A percentile compares a stretch with the other conserved stretches of the same genome.
These are phyloP conservation scores for Hydrotaea cyrtoneurina DNA, from an alignment of 2,888 invertebrate species.

Conservation along the genomic window DNA sequence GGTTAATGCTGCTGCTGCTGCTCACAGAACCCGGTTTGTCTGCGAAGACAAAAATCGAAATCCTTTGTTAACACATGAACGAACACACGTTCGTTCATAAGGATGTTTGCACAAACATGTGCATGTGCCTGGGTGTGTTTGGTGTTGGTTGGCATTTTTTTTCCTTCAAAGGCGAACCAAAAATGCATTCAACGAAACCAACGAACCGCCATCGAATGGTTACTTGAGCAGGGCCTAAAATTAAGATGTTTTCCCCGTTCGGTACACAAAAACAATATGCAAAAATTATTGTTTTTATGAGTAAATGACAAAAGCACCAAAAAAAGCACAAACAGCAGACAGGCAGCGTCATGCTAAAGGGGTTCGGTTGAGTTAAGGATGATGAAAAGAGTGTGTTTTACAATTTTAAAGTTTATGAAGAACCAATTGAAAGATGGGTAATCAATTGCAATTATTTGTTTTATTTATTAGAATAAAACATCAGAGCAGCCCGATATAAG, in stretches of 20 bases:
- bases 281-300: constrained; percentile 68
- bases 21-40: constrained; percentile 27
- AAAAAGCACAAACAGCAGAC: constrained; percentile 24
- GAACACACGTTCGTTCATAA: not conserved
- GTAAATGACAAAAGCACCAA: constrained; percentile 59
- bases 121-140: not conserved
- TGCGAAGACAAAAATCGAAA: not conserved
- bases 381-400: too few species aligned
- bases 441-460: too few species aligned
- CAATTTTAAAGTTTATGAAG: too few species aligned
- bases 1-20: too few species aligned
- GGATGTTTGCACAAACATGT: not conserved
- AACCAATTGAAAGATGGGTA: too few species aligned
- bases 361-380: not conserved
- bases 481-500: too few species aligned
- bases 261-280: constrained; percentile 68
- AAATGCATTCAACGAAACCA: constrained; percentile 32
- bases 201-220: constrained; percentile 37
- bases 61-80: constrained; percentile 30
- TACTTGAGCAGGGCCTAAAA: constrained; percentile 56
- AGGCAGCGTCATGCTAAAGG: constrained; percentile 36
- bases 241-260: constrained; percentile 68
- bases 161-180: not conserved
- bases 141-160: not conserved
- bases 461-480: too few species aligned